Evolutionary conservation across 1,140 invertebrate species (phyloP).

Genomic region (Phthorimaea operculella): DNA sequence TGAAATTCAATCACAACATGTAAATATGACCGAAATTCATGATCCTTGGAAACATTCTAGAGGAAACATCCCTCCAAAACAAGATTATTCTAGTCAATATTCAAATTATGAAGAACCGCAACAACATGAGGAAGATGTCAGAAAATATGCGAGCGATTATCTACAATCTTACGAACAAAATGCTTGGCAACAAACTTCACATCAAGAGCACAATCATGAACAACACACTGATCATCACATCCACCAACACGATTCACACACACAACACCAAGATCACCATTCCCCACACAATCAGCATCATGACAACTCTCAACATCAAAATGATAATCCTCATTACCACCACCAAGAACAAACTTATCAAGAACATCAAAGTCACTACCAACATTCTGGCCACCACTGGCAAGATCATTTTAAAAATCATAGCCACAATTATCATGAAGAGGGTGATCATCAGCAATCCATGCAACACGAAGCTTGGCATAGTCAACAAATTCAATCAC

Average conservation of each 20-base stretch:
- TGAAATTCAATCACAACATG: slow-evolving; percentile 14
- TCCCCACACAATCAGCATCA: too few relatives aligned
- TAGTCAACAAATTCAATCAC: not conserved
- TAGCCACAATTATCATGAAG: slow-evolving; percentile 9
- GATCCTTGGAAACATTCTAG: slow-evolving; percentile 71
- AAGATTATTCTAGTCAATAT: slow-evolving; percentile 14
- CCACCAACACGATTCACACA: too few relatives aligned
- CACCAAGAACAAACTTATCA: slow-evolving; percentile 14
- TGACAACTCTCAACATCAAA: not conserved
- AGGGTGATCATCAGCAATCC: not conserved
- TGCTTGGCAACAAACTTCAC: slow-evolving; percentile 4
- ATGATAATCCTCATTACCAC: slow-evolving; percentile 3
- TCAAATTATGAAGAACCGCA: not conserved
- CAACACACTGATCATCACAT: too few relatives aligned
- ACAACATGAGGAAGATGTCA: slow-evolving; percentile 31
- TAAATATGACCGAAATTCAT: slow-evolving; percentile 65
- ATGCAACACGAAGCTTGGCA: slow-evolving; percentile 1
- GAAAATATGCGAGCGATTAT: slow-evolving; percentile 47
- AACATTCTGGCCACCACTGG: slow-evolving; percentile 14
- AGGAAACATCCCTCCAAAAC: slow-evolving; percentile 40
- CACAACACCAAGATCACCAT: too few relatives aligned
- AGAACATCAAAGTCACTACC: slow-evolving; percentile 9
- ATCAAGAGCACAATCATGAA: not conserved
- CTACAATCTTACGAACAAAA: slow-evolving; percentile 15
- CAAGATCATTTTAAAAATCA: slow-evolving; percentile 12